Conservation (phyloP, 2,888 invertebrate species). For the Aquatica leii region DNA sequence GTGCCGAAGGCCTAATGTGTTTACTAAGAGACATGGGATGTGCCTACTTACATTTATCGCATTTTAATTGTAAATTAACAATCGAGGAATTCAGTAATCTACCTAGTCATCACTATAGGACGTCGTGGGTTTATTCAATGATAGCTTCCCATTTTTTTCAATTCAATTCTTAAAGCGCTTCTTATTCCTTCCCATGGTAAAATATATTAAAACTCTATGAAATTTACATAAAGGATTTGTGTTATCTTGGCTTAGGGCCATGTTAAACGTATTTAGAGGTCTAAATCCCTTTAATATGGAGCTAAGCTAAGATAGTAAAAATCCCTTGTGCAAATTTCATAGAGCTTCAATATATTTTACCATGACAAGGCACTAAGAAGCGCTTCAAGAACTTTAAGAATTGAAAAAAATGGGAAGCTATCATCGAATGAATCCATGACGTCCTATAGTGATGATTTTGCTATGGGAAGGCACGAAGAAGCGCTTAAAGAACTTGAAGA, state of each 20-base stretch:
- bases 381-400: constrained; percentile 90
- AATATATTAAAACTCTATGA: constrained; percentile 90
- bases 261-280: constrained; percentile 88
- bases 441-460: constrained; percentile 87
- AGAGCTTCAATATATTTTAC: constrained; percentile 93
- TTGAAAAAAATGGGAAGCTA: constrained; percentile 93
- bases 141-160: too few relatives aligned
- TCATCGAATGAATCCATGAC: constrained; percentile 89
- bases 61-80: constrained; percentile 85
- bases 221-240: constrained; percentile 92
- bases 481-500: constrained; percentile 93
- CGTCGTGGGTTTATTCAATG: constrained; percentile 91
- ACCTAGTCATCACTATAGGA: constrained; percentile 84
- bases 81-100: constrained; percentile 81
- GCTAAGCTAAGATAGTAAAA: constrained; percentile 85
- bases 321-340: constrained; percentile 96
- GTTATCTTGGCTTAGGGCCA: constrained; percentile 85
- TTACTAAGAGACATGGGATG: constrained; percentile 84
- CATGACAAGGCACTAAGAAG: constrained; percentile 86
- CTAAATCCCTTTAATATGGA: constrained; percentile 88
- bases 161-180: too few relatives aligned
- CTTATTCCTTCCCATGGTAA: too few relatives aligned
- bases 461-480: constrained; percentile 86
- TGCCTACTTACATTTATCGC: constrained; percentile 82
- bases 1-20: constrained; percentile 78